Evolutionary conservation across 2,888 invertebrate species (phyloP).

Genomic region (Zonitis immaculata): DNA sequence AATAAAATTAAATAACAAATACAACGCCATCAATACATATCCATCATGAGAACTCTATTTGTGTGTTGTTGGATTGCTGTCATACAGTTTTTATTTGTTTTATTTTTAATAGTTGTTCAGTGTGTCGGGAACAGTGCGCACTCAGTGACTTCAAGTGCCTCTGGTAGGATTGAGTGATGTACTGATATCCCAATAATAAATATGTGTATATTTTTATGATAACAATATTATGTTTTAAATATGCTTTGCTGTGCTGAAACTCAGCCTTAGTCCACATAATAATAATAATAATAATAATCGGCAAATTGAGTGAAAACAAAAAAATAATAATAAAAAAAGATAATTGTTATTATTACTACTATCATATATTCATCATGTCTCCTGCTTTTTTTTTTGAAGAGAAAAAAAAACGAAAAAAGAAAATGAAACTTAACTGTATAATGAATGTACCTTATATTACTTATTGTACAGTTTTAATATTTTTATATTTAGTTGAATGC

Average conservation of each 20-base stretch:
- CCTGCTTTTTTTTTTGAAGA: constrained; percentile 45
- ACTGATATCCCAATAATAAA: constrained; percentile 42
- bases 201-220: constrained; percentile 49
- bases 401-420: background rate
- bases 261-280: constrained; percentile 43
- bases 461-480: constrained; percentile 50
- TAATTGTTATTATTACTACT: constrained; percentile 23
- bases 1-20: background rate
- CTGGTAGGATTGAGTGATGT: constrained; percentile 48
- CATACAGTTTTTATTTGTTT: constrained; percentile 47
- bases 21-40: constrained; percentile 38
- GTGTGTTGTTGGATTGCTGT: constrained; percentile 49
- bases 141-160: constrained; percentile 50
- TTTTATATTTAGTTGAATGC: constrained; percentile 51
- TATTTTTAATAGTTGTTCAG: constrained; percentile 48
- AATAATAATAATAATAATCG: too few relatives aligned
- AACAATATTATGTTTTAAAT: constrained; percentile 40
- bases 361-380: constrained; percentile 36
- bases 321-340: background rate
- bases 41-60: constrained; percentile 37
- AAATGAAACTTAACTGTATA: constrained; percentile 42
- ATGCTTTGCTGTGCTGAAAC: constrained; percentile 47
- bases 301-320: constrained; percentile 18
- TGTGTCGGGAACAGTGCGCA: constrained; percentile 47
- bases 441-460: constrained; percentile 47